phyloP scores from a whole-genome alignment of 2,888 invertebrate species.

The Apodemia mormo region DNA sequence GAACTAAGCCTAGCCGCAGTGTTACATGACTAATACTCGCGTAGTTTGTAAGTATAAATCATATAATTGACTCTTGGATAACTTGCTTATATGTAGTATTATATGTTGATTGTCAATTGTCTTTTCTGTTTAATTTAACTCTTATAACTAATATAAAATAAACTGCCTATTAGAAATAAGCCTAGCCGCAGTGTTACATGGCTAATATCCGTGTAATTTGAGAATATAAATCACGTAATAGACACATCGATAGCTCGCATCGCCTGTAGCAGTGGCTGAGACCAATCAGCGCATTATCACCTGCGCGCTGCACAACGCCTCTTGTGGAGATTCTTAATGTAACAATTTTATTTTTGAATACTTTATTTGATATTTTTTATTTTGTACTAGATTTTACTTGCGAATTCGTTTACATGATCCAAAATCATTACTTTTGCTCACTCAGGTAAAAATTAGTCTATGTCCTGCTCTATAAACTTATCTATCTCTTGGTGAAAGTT shows the following conservation, averaged over 20 bases:
- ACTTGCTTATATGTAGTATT: slow-evolving; percentile 27
- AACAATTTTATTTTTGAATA: not conserved
- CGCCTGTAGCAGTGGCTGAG: slow-evolving; percentile 57
- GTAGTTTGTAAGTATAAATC: slow-evolving; percentile 54
- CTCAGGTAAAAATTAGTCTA: too few species aligned
- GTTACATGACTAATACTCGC: slow-evolving; percentile 34
- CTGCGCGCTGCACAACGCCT: slow-evolving; percentile 47
- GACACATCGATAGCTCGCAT: slow-evolving; percentile 37
- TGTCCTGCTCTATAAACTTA: too few species aligned
- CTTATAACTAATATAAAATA: too few species aligned
- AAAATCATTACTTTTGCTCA: too few species aligned
- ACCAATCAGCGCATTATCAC: slow-evolving; percentile 71
- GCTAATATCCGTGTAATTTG: slow-evolving; percentile 43
- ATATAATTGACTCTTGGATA: slow-evolving; percentile 44
- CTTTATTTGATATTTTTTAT: too few species aligned
- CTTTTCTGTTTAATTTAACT: too few species aligned
- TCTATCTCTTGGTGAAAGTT: too few species aligned
- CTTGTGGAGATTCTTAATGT: slow-evolving; percentile 37
- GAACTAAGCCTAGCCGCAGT: not conserved
- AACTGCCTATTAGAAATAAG: too few species aligned
- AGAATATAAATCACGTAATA: slow-evolving; percentile 56
- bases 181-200: slow-evolving; percentile 18
- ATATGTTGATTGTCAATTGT: too few species aligned
- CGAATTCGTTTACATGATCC: too few species aligned
- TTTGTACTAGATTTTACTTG: too few species aligned